Conservation (phyloP, 2,888 invertebrate genomes). For the Acleris literana region DNA sequence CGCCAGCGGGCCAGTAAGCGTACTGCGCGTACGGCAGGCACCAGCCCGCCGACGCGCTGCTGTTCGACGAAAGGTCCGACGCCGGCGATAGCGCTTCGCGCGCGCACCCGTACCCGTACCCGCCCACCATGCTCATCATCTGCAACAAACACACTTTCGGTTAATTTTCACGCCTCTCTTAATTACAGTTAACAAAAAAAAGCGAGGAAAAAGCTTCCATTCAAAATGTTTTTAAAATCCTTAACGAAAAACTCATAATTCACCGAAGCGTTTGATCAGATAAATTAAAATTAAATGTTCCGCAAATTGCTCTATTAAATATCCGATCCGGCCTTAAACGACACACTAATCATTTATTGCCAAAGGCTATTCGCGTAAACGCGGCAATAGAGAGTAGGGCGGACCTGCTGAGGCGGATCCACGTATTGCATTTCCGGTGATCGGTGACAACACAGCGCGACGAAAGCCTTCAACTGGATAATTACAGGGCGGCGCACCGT, state of each 20-base stretch:
- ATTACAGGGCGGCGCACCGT: slow-evolving; percentile 83
- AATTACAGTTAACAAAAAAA: background rate
- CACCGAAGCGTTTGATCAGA: slow-evolving; percentile 21
- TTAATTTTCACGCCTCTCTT: background rate
- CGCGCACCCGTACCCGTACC: slow-evolving; percentile 73
- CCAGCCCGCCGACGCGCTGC: slow-evolving; percentile 74
- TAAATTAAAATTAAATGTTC: slow-evolving; percentile 29
- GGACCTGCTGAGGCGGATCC: slow-evolving; percentile 81
- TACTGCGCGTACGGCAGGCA: slow-evolving; percentile 75
- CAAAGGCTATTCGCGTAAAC: slow-evolving; percentile 33
- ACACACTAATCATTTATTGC: slow-evolving; percentile 26
- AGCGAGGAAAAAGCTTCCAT: background rate
- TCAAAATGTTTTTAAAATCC: background rate
- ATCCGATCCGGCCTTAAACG: slow-evolving; percentile 25
- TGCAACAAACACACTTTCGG: slow-evolving; percentile 50
- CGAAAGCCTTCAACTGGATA: slow-evolving; percentile 77
- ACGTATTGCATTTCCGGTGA: slow-evolving; percentile 81
- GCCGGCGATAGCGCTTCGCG: slow-evolving; percentile 80
- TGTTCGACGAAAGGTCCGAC: slow-evolving; percentile 74
- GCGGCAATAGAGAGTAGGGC: slow-evolving; percentile 60
- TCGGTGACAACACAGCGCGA: slow-evolving; percentile 76
- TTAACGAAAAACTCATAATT: slow-evolving; percentile 27
- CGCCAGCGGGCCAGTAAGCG: slow-evolving; percentile 78
- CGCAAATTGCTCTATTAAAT: slow-evolving; percentile 32
- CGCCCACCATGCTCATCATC: slow-evolving; percentile 78